Evolutionary conservation across 2,113 vertebrate species (phyloP).

Genomic region (Calonectris borealis): DNA sequence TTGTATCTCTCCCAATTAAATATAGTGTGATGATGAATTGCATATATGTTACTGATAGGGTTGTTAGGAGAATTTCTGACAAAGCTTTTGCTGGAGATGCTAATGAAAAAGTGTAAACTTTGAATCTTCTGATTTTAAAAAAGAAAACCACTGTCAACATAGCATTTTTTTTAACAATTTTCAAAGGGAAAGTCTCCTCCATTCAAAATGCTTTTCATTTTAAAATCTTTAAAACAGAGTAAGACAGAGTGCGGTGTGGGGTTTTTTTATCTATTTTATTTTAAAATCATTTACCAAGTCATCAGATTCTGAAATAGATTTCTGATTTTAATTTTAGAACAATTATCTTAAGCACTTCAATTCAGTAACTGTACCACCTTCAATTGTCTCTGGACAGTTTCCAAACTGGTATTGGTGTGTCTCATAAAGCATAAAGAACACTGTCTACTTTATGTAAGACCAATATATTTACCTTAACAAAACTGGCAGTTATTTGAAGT

Average conservation of each 20-base stretch:
- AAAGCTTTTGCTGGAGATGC: neutral
- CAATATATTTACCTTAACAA: neutral
- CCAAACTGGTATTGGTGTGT: neutral
- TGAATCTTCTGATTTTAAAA: neutral
- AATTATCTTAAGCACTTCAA: neutral
- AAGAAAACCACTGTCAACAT: neutral
- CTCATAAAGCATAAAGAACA: neutral
- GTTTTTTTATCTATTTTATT: neutral
- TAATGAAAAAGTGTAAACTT: neutral
- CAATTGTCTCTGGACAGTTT: neutral
- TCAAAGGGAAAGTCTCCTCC: neutral
- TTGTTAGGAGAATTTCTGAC: neutral
- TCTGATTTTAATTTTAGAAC: neutral
- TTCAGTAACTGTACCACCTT: neutral
- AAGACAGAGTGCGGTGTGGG: neutral
- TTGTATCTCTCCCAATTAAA: constrained; percentile 28
- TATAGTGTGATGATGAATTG: neutral
- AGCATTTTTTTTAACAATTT: neutral
- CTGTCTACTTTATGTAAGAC: neutral
- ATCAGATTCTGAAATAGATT: neutral
- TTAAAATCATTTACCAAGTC: neutral
- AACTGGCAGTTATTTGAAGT: neutral
- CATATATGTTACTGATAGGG: neutral
- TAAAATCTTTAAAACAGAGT: neutral
- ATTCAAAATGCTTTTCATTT: neutral